Base-by-base conservation (phyloP, 2,113 vertebrate species). In the Cyprinodon variegatus region DNA sequence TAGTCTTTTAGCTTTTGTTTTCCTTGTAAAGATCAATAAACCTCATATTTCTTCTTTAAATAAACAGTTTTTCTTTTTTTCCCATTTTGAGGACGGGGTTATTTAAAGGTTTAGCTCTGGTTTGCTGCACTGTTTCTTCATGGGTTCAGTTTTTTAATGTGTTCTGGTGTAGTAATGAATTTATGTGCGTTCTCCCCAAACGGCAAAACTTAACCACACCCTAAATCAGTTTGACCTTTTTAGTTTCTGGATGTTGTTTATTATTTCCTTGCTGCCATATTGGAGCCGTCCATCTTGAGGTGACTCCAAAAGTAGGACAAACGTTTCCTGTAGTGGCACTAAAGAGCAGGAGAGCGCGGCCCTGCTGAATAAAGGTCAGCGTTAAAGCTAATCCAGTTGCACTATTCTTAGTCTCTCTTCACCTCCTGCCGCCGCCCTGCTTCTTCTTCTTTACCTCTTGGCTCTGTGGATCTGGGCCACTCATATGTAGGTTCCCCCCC, bases 361-460 rank as follows among this genome's bases (percentile, higher is more conserved):
- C 43, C 50, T 60, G 74, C 65, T 68, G 72, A 87, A 81, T 87
- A 80, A 88, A 87, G 86, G 84, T 88, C 84, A 78, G 79, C 59
- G 50, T 83, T 84, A 77, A 82, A 77, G 74, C 83, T 83, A 89
- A 91, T 90, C 88, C 85, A 87, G 81, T 87, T 83, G 38, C 74
- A 78, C 90, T 91, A 90, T 91, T 91, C 86, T 91, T 83, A 79
- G 82, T 81, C 69, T 74, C 85, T 83, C 87, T 86, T 85, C 79
- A 72, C 68, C 78, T 79, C 79, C 73, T 74, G 70, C 76, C 7
- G 11, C 63, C 0, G 2, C 69, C 80, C 64, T 46, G 29, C 61
- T 63, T 75, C 81, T 61, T 76, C 37, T 61, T 63, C 83, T 68
- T 41, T 83, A 40, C 65, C 74, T 17, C 71, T 76, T 17, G 2